Evolutionary conservation across 2,888 invertebrate species (phyloP), one percentile per base, ranked within the genome.

Genomic region (Sepiola atlantica): DNA sequence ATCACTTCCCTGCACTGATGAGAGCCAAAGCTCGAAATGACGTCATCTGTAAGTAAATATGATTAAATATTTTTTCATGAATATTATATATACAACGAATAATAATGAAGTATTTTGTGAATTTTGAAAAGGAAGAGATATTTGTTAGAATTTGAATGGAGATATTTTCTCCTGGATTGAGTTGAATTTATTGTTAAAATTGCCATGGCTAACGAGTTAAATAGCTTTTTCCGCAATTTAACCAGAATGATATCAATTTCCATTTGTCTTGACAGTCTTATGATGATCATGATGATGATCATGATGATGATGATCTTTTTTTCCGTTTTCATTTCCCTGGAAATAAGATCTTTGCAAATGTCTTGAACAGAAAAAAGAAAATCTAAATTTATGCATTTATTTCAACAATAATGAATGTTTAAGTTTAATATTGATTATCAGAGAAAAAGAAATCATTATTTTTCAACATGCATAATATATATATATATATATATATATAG

Each of bases 161-260:
- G 61, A 6, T n/a, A 32, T 77, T 77, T 77, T 77, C n/a, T 77
- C 32, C 16, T 18, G n/a, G n/a, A 18, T 3, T n/a, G 12, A 77
- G n/a, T 77, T n/a, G 77, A 77, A 77, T 77, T 77, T n/a, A 77
- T 77, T 77, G 77, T 77, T n/a, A n/a, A 77, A 77, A 77, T 77
- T 77, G n/a, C 77, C 77, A 77, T n/a, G n/a, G 77, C 77, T 18
- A 45, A 77, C 77, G n/a, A 77, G 77, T 77, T n/a, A 77, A 77
- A 77, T 77, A n/a, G 77, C 77, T 77, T 77, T 4, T 57, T 77
- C 18, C 32, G n/a, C 77, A n/a, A 77, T 77, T 77, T n/a, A 77
- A 77, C 45, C 77, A 77, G 77, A n/a, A 77, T 14, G 2, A 77
- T 77, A 77, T 77, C 32, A 77, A 32, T 77, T 77, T 77, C 16